These are phyloP conservation scores for Hecatera dysodea DNA, from an alignment of 2,888 invertebrate genomes.

Conservation along the genomic window DNA sequence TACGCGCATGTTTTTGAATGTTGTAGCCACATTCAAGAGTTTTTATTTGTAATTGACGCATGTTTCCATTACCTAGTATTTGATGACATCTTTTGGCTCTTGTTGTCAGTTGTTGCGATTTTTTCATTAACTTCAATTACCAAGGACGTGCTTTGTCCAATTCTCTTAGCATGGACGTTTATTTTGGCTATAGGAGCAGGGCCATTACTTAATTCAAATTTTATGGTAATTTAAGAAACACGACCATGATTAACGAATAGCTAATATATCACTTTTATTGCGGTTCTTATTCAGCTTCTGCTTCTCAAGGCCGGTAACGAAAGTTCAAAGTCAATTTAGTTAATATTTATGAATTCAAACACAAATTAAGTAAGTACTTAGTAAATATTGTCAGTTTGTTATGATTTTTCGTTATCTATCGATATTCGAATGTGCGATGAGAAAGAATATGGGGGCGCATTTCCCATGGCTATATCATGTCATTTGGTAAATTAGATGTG, in stretches of 20 bases:
- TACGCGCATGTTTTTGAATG: not conserved
- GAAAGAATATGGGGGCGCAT: conserved; percentile 14
- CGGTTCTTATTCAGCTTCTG: conserved; percentile 2
- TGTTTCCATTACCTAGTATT: conserved; percentile 7
- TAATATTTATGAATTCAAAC: not conserved
- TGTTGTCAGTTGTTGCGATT: not conserved
- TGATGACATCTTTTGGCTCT: conserved; percentile 6
- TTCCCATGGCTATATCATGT: conserved; percentile 15
- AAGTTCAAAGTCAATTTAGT: conserved; percentile 1
- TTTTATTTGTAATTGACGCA: conserved; percentile 5
- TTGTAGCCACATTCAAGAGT: not conserved
- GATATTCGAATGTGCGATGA: not conserved
- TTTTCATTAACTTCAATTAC: conserved; percentile 9
- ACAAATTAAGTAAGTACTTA: too few species aligned
- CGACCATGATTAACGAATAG: not conserved
- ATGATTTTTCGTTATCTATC: conserved; percentile 14
- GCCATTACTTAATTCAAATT: not conserved
- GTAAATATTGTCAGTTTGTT: conserved; percentile 9
- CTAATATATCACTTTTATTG: conserved; percentile 15
- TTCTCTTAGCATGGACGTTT: not conserved
- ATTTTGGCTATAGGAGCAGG: not conserved
- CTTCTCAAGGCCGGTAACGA: conserved; percentile 13
- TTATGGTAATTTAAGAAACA: conserved; percentile 2
- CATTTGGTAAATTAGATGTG: conserved; percentile 14
- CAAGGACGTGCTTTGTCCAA: not conserved